Percentiles rank a stretch among this genome's conserved stretches.
These are phyloP conservation scores for Acholoe squamosa DNA, from an alignment of 2,888 invertebrate genomes.

Conservation along the genomic window DNA sequence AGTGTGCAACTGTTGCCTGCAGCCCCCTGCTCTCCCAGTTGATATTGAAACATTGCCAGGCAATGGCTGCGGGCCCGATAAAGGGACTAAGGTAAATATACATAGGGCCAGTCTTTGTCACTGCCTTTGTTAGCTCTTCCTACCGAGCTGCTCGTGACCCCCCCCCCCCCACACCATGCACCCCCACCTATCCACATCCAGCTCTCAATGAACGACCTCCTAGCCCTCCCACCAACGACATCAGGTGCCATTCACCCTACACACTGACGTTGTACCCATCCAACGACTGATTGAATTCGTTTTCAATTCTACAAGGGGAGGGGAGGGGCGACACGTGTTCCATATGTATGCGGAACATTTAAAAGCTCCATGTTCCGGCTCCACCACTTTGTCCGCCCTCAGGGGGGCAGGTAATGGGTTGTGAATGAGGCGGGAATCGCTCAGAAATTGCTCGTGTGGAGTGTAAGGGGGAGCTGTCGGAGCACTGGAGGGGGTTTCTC, in stretches of 20 bases:
- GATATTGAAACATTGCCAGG: conserved; percentile 11
- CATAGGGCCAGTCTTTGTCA: neutral
- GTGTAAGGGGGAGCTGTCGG: neutral
- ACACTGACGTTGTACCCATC: no score
- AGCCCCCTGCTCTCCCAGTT: neutral
- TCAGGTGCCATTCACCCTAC: no score
- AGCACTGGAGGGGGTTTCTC: neutral
- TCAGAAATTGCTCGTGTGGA: conserved; percentile 18
- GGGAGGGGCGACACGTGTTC: no score
- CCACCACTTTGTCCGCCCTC: neutral
- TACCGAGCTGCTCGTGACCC: neutral
- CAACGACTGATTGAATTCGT: no score
- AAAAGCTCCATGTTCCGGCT: neutral
- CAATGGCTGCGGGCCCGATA: neutral
- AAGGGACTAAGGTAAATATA: neutral
- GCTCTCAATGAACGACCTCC: no score
- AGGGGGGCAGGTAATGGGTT: conserved; percentile 16
- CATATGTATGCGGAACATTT: neutral
- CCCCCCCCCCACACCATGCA: no score
- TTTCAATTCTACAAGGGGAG: no score
- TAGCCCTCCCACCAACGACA: no score
- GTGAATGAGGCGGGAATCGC: conserved; percentile 38
- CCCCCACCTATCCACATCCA: no score
- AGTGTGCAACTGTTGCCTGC: neutral
- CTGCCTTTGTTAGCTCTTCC: neutral